Evolutionary conservation across 1,140 invertebrate genomes (phyloP).

Genomic region (Melitaea cinxia): DNA sequence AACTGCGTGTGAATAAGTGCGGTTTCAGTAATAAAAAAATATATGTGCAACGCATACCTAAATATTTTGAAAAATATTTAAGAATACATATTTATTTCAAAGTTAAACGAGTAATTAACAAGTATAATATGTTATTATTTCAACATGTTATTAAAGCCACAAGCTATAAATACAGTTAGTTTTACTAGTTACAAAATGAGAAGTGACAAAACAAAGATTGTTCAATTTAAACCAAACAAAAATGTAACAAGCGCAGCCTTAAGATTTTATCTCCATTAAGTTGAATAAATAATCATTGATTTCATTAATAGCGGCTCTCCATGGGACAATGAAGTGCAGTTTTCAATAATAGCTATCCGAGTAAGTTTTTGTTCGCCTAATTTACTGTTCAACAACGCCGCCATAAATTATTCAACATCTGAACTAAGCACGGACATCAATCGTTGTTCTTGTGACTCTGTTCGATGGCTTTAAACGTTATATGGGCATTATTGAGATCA

Average conservation of each 20-base stretch:
- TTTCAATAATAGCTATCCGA: conserved; percentile 51
- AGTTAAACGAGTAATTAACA: too few species aligned
- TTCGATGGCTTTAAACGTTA: conserved; percentile 9
- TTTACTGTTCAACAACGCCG: conserved; percentile 64
- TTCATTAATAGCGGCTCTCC: conserved; percentile 22
- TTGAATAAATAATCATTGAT: conserved; percentile 22
- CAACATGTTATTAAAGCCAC: too few species aligned
- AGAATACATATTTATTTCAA: too few species aligned
- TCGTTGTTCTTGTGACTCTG: conserved; percentile 56
- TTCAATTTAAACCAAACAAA: not conserved
- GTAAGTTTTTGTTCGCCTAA: conserved; percentile 67
- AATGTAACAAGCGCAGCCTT: not conserved
- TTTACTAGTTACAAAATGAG: not conserved
- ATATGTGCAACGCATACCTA: too few species aligned
- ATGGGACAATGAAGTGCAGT: conserved; percentile 42
- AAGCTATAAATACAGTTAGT: too few species aligned
- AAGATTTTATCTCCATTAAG: conserved; percentile 5
- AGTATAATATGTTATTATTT: too few species aligned
- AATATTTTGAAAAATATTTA: too few species aligned
- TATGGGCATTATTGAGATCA: not conserved
- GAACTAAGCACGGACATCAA: conserved; percentile 48
- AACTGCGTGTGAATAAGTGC: too few species aligned
- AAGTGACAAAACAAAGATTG: not conserved
- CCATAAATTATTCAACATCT: conserved; percentile 75
- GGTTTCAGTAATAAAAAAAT: too few species aligned